Evolutionary conservation across 2,888 invertebrate species (phyloP).

Genomic region (Thymelicus sylvestris): DNA sequence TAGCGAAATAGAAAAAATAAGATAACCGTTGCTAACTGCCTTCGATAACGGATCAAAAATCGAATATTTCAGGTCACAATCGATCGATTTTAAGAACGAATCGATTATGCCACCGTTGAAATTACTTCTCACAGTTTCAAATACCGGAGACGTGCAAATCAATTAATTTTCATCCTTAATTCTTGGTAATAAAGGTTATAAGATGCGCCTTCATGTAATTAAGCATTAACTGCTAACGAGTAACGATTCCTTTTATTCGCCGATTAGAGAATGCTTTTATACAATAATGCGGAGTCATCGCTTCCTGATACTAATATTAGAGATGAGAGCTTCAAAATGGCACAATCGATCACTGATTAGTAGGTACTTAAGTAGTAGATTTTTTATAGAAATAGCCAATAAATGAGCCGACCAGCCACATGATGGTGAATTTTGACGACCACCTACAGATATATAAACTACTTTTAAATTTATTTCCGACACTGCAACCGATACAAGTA

Average conservation of each 20-base stretch:
- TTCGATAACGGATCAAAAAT: constrained; percentile 18
- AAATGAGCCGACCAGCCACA: too few relatives aligned
- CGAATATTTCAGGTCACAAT: constrained; percentile 16
- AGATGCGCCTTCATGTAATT: neutral
- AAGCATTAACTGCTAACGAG: constrained; percentile 11
- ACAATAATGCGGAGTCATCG: constrained; percentile 9
- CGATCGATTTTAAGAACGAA: constrained; percentile 29
- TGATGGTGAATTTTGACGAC: too few relatives aligned
- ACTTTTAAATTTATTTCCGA: too few relatives aligned
- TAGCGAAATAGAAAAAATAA: neutral
- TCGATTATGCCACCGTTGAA: constrained; percentile 26
- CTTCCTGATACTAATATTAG: constrained; percentile 18
- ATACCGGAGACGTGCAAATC: neutral
- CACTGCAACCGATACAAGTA: too few relatives aligned
- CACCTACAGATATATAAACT: too few relatives aligned
- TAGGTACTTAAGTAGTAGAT: neutral
- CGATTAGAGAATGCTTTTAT: constrained; percentile 17
- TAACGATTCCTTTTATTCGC: constrained; percentile 20
- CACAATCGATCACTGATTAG: neutral
- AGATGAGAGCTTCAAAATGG: constrained; percentile 1
- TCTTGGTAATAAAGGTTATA: neutral
- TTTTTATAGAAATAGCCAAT: too few relatives aligned
- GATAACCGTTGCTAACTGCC: constrained; percentile 10
- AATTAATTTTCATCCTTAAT: constrained; percentile 1
- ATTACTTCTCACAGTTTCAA: constrained; percentile 9